phyloP scores from a whole-genome alignment of 2,888 invertebrate genomes.

The Acanthoscelides obtectus region DNA sequence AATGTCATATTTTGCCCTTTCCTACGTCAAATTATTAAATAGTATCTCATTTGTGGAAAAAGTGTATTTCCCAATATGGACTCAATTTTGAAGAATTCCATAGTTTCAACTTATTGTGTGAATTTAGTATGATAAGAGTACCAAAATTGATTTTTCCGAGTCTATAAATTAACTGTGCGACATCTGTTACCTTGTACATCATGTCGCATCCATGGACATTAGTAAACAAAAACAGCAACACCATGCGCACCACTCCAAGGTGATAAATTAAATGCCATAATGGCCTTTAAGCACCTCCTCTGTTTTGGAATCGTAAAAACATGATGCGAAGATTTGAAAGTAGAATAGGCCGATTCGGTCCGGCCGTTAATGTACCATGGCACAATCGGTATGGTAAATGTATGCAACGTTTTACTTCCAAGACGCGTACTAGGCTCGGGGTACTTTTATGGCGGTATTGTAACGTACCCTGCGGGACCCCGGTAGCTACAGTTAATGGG shows the following conservation, averaged over 20 bases:
- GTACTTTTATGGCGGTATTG: conserved; percentile 26
- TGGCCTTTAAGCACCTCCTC: conserved; percentile 11
- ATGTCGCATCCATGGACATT: neutral
- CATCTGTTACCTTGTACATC: neutral
- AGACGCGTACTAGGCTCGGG: neutral
- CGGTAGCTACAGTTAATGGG: conserved; percentile 31
- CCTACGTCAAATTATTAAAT: no score
- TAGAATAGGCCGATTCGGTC: neutral
- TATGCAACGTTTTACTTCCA: conserved; percentile 16
- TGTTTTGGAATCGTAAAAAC: conserved; percentile 22
- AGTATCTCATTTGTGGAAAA: no score
- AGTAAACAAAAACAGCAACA: neutral
- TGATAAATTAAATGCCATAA: conserved; percentile 13
- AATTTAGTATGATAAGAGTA: neutral
- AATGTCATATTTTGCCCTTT: no score
- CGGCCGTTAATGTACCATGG: conserved; percentile 12
- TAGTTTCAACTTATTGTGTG: no score
- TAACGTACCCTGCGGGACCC: conserved; percentile 27
- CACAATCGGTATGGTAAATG: conserved; percentile 16
- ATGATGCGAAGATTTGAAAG: conserved; percentile 19
- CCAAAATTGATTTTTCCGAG: neutral
- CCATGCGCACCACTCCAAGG: neutral
- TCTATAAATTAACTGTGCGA: neutral
- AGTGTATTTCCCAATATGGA: no score
- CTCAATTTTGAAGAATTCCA: no score